Base-by-base conservation (phyloP, 2,888 invertebrate genomes). In the Abscondita cerata region DNA sequence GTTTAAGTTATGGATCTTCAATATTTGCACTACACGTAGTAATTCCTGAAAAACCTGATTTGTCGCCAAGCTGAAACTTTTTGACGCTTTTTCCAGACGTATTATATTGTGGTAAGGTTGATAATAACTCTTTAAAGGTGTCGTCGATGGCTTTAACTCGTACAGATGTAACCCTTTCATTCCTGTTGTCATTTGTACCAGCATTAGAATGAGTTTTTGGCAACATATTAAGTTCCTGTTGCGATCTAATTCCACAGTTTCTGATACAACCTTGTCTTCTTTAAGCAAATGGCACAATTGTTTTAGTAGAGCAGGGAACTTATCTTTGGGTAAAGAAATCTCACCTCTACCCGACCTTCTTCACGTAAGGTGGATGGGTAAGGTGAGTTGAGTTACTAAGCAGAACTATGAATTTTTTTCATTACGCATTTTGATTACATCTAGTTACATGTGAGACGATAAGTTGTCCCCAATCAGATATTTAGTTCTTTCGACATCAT, bases 311-410 rank as follows among this genome's bases (percentile, higher is more conserved):
- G 6, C 31, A 4, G 31, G 31, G 9, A 31, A 31, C 31, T 31
- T 31, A 31, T 31, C 9, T 31, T 31, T 31, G 31, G 31, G 31
- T 9, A 31, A 4, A 31, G 31, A 31, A 31, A 9, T 9, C 9
- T 31, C 31, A 31, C 31, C 31, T 31, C 31, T 31, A 6, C 31
- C 31, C 9, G 31, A 9, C 9, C 6, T 31, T 9, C 9, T 41
- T 44, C 25, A 44, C 41, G 25, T 53, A 41, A 11, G 44, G 31
- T 4, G 53, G 44, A 9, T 46, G 46, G n/a, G 4, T 4, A 5
- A 46, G 46, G 19, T 46, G 46, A n/a, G 19, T 16, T 19, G 46
- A 5, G 12, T 46, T 46, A 1, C 3, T 2, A 11, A 20, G 46
- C 6, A 46, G n/a, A 18, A 20, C 1, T 18, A 46, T 15, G 20